Evolutionary conservation across 2,888 invertebrate genomes (phyloP).

Genomic region (Calliphora vomitoria): DNA sequence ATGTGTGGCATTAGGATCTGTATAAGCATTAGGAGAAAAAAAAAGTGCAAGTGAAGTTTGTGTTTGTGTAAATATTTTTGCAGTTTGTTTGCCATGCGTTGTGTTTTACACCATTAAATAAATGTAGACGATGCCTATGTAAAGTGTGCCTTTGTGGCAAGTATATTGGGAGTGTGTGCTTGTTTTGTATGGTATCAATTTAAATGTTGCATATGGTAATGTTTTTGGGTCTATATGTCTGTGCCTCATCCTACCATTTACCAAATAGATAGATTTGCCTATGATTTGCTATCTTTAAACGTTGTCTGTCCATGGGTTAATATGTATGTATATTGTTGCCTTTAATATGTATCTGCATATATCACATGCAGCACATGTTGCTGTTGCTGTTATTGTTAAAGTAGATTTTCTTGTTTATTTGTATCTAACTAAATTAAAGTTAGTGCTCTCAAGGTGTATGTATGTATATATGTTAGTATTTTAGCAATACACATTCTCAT

Average conservation of each 20-base stretch:
- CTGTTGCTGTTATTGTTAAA: constrained; percentile 48
- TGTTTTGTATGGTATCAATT: constrained; percentile 36
- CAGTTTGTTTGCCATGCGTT: constrained; percentile 16
- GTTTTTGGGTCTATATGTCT: constrained; percentile 39
- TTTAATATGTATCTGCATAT: constrained; percentile 8
- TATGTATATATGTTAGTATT: background rate
- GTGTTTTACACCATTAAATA: constrained; percentile 56
- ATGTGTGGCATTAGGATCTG: constrained; percentile 34
- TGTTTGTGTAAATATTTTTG: constrained; percentile 29
- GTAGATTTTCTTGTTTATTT: constrained; percentile 73
- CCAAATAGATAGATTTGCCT: constrained; percentile 40
- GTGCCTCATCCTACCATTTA: constrained; percentile 35
- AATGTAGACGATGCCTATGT: constrained; percentile 10
- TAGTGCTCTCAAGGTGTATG: constrained; percentile 42
- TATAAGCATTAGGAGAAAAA: constrained; percentile 1
- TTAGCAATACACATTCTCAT: constrained; percentile 53
- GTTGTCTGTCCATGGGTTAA: background rate
- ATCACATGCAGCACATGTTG: constrained; percentile 18
- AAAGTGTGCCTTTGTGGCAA: constrained; percentile 59
- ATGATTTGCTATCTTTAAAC: constrained; percentile 21
- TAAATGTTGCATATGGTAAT: constrained; percentile 36
- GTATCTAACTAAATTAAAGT: constrained; percentile 69
- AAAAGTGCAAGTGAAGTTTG: constrained; percentile 50
- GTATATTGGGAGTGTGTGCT: constrained; percentile 26
- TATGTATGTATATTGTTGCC: background rate